Base-by-base conservation (phyloP, 2,888 invertebrate genomes). In the Philonicus albiceps region DNA sequence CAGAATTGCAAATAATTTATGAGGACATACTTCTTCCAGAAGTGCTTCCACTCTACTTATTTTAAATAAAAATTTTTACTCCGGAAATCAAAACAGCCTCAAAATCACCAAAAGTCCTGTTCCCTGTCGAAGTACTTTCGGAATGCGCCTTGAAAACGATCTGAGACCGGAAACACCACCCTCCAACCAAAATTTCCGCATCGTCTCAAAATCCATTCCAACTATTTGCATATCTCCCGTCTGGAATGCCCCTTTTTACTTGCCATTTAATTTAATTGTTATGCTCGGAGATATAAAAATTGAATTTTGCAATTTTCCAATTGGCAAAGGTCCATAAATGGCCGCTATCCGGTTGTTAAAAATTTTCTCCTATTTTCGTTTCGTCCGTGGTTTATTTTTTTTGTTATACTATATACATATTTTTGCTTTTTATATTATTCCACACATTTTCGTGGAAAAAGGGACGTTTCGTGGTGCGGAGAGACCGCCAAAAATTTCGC, bases 251-350 rank as follows among this genome's bases (percentile, higher is more conserved):
- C 64, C 64, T 64, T 64, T 64, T 64, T 76, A 78, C 34, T 78
- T 78, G 40, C 76, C 76, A 86, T 78, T 86, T 86, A 76, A 86
- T 86, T 86, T 86, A 86, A 86, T 86, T 86, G 86, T 86, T 76
- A 86, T 78, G 78, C 30, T 13, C 74, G 19, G 64, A 72, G 49
- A 74, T 74, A 55, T 55, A 76, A 86, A 76, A 86, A 40, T 64
- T 37, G 55, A 86, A 53, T 76, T 86, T 78, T 78, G 73, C 80
- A 81, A 81, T 86, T 86, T 86, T 78, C 78, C 80, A 86, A 86
- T 86, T 86, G 86, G 86, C 86, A 86, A 43, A 19, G 22, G 31
- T 73, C 86, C 86, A 86, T 81, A 74, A 86, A 86, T 81, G 74
- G 80, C 81, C 49, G 43, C 80, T 80, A 43, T 86, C 86, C 86